Percentiles rank a stretch among this genome's conserved stretches.
Conservation (phyloP, 2,113 vertebrate genomes). For the Ammospiza nelsoni region DNA sequence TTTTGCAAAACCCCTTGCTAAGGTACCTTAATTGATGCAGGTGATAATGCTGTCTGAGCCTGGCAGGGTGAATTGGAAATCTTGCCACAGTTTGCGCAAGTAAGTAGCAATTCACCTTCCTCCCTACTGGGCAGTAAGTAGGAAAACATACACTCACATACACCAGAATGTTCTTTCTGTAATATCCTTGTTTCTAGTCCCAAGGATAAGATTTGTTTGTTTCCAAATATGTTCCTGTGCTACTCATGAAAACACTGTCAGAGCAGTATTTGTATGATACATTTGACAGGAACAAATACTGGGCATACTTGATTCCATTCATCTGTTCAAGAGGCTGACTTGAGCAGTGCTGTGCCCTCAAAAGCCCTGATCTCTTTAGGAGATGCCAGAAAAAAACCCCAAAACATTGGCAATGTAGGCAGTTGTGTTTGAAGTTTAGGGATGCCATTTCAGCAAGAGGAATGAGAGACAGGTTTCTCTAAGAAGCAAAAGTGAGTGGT, state of each 20-base stretch:
- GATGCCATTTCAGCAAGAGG: neutral
- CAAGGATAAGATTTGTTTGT: constrained; percentile 56
- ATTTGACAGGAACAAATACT: neutral
- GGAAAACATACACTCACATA: constrained; percentile 51
- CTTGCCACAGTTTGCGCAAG: constrained; percentile 33
- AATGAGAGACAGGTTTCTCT: neutral
- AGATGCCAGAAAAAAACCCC: neutral
- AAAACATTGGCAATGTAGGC: neutral
- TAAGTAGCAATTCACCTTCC: constrained; percentile 69
- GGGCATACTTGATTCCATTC: neutral
- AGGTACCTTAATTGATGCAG: constrained; percentile 39
- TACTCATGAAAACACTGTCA: constrained; percentile 13
- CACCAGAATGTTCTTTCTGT: constrained; percentile 68
- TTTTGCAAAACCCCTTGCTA: constrained; percentile 39
- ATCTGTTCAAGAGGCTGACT: neutral
- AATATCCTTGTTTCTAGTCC: constrained; percentile 54
- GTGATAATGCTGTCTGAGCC: constrained; percentile 62
- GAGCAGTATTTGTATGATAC: neutral
- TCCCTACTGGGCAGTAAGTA: constrained; percentile 72
- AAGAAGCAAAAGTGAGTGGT: neutral
- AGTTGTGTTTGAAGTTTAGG: neutral
- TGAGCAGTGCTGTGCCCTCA: neutral
- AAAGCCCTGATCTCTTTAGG: neutral
- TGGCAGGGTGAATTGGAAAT: constrained; percentile 34
- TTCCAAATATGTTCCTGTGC: constrained; percentile 14